These are phyloP conservation scores for Etheostoma cragini DNA, from an alignment of 2,113 vertebrate species.

Conservation along the genomic window DNA sequence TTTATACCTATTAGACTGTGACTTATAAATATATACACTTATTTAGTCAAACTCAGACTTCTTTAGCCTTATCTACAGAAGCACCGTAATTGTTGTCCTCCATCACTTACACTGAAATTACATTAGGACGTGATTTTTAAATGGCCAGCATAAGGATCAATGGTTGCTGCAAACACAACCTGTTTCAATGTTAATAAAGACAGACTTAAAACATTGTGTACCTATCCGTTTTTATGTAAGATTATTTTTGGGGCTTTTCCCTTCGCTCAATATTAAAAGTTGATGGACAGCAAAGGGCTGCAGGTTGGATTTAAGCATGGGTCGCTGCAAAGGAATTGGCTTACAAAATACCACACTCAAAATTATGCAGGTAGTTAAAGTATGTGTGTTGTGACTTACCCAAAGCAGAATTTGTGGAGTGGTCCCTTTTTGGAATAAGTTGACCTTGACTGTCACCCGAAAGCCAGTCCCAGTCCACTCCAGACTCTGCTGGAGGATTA, in stretches of 20 bases:
- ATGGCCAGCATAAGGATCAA: no score
- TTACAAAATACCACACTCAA: neutral
- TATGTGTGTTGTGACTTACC: conserved; percentile 59
- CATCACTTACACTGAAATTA: neutral
- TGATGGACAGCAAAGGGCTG: no score
- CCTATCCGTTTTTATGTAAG: no score
- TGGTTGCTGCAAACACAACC: neutral
- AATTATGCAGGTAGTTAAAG: neutral
- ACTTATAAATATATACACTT: neutral
- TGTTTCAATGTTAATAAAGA: neutral
- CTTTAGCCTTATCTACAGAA: neutral
- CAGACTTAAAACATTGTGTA: neutral
- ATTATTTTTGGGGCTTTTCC: no score
- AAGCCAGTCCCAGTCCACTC: conserved; percentile 82
- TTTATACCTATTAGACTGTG: neutral
- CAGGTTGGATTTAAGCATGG: no score
- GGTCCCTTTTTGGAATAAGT: conserved; percentile 59
- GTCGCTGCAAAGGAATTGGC: no score
- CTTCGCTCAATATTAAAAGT: no score
- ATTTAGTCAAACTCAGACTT: neutral
- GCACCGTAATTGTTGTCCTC: neutral
- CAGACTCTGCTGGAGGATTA: conserved; percentile 48
- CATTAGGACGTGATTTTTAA: neutral
- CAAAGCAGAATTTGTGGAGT: conserved; percentile 75
- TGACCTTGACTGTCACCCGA: conserved; percentile 8